A percentile compares a stretch with the other conserved stretches of the same genome.
Evolutionary conservation across 1,140 invertebrate genomes (phyloP).

Genomic region (Bombus waltoni): DNA sequence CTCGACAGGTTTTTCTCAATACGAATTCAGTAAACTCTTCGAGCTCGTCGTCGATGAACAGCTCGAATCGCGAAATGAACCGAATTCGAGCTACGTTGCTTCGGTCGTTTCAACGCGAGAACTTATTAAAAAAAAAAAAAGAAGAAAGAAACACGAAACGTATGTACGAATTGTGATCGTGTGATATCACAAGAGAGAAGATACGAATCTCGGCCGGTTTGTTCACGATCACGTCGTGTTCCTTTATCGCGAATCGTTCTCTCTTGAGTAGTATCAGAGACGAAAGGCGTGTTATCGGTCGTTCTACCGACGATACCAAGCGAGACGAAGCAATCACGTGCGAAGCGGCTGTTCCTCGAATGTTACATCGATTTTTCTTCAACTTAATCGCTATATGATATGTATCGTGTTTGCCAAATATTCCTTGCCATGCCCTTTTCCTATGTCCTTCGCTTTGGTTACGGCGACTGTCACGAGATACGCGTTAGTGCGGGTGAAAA

Average conservation of each 20-base stretch:
- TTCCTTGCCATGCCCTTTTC: not conserved
- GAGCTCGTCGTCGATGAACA: not conserved
- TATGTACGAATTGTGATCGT: not conserved
- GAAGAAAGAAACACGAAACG: not conserved
- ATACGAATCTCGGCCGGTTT: not conserved
- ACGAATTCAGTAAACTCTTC: constrained; percentile 5
- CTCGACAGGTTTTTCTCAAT: not conserved
- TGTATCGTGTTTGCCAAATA: constrained; percentile 35
- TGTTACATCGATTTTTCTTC: constrained; percentile 31
- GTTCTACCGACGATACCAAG: not conserved
- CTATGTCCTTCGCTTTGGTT: not conserved
- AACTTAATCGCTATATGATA: constrained; percentile 53
- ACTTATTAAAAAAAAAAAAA: not conserved
- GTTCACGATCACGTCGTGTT: not conserved
- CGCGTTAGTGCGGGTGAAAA: constrained; percentile 11
- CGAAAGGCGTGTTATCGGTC: not conserved
- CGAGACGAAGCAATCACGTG: constrained; percentile 28
- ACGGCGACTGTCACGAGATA: no score
- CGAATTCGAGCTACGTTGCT: not conserved
- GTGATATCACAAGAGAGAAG: not conserved
- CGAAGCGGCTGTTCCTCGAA: constrained; percentile 13
- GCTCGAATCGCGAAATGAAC: not conserved
- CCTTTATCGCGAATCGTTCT: not conserved
- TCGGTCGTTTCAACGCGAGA: constrained; percentile 3
- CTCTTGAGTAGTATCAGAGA: not conserved